Conservation (phyloP, 1,140 invertebrate genomes). For the Batillaria attramentaria region DNA sequence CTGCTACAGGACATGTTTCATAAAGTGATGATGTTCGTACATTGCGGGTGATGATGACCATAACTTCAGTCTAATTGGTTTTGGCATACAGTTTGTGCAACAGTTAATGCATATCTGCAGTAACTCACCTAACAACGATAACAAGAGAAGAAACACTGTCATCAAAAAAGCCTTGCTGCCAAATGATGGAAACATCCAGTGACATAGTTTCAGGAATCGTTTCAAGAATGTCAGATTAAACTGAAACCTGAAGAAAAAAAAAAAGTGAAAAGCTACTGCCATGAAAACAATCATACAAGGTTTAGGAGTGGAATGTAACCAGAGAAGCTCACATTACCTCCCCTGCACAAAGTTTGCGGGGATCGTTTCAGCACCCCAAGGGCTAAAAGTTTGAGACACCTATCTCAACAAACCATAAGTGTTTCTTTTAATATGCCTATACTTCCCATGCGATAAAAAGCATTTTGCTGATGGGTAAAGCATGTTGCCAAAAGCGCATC, state of each 20-base stretch:
- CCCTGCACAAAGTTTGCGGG: not conserved
- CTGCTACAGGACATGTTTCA: not conserved
- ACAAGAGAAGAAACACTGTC: slow-evolving; percentile 66
- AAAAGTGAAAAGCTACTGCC: no score
- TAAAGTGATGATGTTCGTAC: no score
- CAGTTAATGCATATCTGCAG: no score
- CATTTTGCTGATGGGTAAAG: no score
- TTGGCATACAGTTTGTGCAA: no score
- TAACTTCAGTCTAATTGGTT: no score
- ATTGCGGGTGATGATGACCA: no score
- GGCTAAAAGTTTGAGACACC: not conserved
- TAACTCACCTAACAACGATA: slow-evolving; percentile 68
- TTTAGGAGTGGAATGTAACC: no score
- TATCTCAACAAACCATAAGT: not conserved
- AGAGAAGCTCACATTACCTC: no score
- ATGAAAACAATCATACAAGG: not conserved
- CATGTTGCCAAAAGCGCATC: no score
- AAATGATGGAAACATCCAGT: slow-evolving; percentile 68
- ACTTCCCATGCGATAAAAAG: no score
- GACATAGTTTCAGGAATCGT: slow-evolving; percentile 65
- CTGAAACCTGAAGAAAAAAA: slow-evolving; percentile 57
- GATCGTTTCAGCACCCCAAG: not conserved
- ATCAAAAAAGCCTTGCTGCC: slow-evolving; percentile 62
- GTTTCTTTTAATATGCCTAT: not conserved
- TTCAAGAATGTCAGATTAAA: slow-evolving; percentile 70